These are phyloP conservation scores for Diplolepis rosae DNA, from an alignment of 2,888 invertebrate genomes.

Conservation along the genomic window DNA sequence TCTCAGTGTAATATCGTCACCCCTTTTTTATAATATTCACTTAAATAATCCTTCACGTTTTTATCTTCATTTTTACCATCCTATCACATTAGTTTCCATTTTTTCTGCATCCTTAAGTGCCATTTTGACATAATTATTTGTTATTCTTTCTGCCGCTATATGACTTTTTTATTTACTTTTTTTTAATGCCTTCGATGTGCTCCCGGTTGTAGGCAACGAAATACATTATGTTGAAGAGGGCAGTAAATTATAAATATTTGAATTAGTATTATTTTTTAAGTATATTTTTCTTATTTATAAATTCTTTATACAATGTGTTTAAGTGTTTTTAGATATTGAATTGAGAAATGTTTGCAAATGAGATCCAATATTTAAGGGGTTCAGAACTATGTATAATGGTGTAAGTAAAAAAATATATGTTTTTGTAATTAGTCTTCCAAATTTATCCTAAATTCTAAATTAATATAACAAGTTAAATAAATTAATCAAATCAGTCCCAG, in stretches of 20 bases:
- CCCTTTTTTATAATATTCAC: constrained; percentile 35
- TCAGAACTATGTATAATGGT: too few relatives aligned
- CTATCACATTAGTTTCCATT: not conserved
- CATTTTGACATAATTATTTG: not conserved
- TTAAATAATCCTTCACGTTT: not conserved
- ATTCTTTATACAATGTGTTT: too few relatives aligned
- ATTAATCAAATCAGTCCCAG: too few relatives aligned
- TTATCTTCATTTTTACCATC: constrained; percentile 18
- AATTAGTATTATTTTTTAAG: not conserved
- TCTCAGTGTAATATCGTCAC: too few relatives aligned
- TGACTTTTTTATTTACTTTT: not conserved
- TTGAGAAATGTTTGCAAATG: too few relatives aligned
- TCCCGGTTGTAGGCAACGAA: constrained; percentile 21
- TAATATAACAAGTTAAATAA: too few relatives aligned
- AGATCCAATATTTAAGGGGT: too few relatives aligned
- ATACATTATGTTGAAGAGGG: not conserved
- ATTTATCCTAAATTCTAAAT: too few relatives aligned
- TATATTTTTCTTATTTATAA: not conserved
- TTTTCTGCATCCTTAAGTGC: constrained; percentile 30
- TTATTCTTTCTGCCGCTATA: constrained; percentile 1
- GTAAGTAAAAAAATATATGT: too few relatives aligned
- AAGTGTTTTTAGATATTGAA: too few relatives aligned
- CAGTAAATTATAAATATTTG: not conserved
- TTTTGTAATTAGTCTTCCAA: too few relatives aligned
- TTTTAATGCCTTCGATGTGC: constrained; percentile 18